Evolutionary conservation across 64 coral and sea anemone genomes (phyloP).

Genomic region (Montipora cactus): DNA sequence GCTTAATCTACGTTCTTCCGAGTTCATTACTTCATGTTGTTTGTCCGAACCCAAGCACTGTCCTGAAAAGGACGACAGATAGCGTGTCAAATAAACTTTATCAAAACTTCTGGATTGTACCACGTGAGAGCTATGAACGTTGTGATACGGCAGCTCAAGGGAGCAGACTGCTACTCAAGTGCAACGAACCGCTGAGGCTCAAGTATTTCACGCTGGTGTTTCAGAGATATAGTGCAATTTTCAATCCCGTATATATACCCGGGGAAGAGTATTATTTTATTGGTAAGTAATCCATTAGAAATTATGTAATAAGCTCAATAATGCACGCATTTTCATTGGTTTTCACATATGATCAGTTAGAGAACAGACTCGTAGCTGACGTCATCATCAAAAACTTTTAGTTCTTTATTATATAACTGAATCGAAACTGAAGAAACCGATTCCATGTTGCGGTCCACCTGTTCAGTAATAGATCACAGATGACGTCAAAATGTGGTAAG

Average conservation of each 20-base stretch:
- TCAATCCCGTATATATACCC: slow-evolving; percentile 38
- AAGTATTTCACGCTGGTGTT: slow-evolving; percentile 83
- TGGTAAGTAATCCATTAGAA: slow-evolving; percentile 31
- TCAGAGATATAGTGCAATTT: slow-evolving; percentile 73
- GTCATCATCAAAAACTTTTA: too few relatives aligned
- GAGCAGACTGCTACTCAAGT: slow-evolving; percentile 51
- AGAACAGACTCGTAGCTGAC: too few relatives aligned
- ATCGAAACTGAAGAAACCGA: too few relatives aligned
- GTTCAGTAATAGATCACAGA: too few relatives aligned
- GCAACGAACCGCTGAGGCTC: slow-evolving; percentile 61
- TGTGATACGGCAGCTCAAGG: slow-evolving; percentile 55
- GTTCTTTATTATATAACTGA: too few relatives aligned
- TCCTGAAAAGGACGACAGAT: slow-evolving; percentile 46
- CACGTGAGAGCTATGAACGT: slow-evolving; percentile 61
- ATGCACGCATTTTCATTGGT: too few relatives aligned
- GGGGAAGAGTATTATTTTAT: slow-evolving; percentile 91
- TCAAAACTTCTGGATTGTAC: slow-evolving; percentile 86
- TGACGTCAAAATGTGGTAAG: too few relatives aligned
- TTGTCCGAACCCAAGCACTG: slow-evolving; percentile 76
- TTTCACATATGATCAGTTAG: too few relatives aligned
- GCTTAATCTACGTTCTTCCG: slow-evolving; percentile 38
- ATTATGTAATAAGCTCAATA: not conserved
- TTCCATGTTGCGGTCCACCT: too few relatives aligned
- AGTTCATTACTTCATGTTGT: slow-evolving; percentile 66
- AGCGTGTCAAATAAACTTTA: slow-evolving; percentile 58